Percentiles rank a stretch among this genome's conserved stretches.
Conservation (phyloP, 2,888 invertebrate genomes). For the Chaetoderma sp. region DNA sequence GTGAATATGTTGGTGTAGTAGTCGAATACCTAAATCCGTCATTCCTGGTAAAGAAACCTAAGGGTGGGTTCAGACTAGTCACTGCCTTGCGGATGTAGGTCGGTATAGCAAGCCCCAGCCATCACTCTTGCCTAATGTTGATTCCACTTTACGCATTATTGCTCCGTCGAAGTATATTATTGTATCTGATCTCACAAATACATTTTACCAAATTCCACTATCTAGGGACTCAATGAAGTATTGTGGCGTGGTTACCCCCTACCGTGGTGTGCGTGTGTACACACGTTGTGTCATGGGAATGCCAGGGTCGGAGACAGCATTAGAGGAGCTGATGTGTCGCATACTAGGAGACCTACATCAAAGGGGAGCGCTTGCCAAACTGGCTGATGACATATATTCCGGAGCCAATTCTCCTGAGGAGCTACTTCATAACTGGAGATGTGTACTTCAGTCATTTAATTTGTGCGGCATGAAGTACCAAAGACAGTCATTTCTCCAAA, state of each 20-base stretch:
- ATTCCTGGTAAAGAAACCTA: conserved; percentile 40
- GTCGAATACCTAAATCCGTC: conserved; percentile 46
- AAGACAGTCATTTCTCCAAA: conserved; percentile 27
- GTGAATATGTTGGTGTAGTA: conserved; percentile 31
- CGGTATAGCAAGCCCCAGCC: conserved; percentile 43
- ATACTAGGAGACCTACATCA: conserved; percentile 32
- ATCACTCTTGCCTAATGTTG: conserved; percentile 32
- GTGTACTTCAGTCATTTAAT: no score
- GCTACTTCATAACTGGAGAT: no score
- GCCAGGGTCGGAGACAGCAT: conserved; percentile 33
- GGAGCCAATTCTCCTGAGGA: background rate
- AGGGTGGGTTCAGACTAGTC: conserved; percentile 36
- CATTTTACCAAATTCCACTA: conserved; percentile 42
- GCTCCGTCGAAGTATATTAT: conserved; percentile 30
- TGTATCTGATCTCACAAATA: conserved; percentile 20
- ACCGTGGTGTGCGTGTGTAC: conserved; percentile 35
- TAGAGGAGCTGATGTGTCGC: conserved; percentile 33
- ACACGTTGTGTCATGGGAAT: conserved; percentile 35
- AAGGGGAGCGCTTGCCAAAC: conserved; percentile 24
- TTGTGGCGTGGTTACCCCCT: conserved; percentile 39
- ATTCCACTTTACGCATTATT: conserved; percentile 16
- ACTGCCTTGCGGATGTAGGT: conserved; percentile 40
- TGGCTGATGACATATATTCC: conserved; percentile 27
- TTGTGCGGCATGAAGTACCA: no score
- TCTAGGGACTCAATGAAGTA: conserved; percentile 32